Base-by-base conservation (phyloP, 2,797 vertebrate genomes). In the Rhadinocentrus ornatus region DNA sequence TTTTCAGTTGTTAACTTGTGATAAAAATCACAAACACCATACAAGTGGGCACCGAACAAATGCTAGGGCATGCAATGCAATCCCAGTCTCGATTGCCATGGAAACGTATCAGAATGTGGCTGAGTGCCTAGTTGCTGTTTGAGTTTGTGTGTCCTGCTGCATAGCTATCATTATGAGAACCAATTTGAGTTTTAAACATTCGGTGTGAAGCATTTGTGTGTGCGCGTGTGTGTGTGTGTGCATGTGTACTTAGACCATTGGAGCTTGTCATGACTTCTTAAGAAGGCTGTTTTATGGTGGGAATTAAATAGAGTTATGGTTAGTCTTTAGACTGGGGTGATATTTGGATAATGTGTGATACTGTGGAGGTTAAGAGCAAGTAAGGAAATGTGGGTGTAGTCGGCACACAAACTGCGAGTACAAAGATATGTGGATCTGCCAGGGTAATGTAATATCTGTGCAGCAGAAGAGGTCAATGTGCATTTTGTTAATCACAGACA, bases 71-170 rank as follows among this genome's bases (percentile, higher is more conserved):
- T 82, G 77, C 78, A 83, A 88, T 77, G 82, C 77, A 89, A 91
- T 89, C 85, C 87, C 85, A 86, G 91, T 79, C 85, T 88, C 78
- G 79, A 92, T 93, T 90, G 82, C 92, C 92, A 93, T 93, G 91
- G 92, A 92, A 93, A 93, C 92, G 22, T 78, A 91, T 81, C 84
- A 84, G 87, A 88, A 85, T 68, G 81, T 90, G 88, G 89, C 88
- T 79, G 86, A 82, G 77, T 81, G 88, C 92, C 89, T 89, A 54
- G 75, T 71, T 84, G 66, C 75, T 59, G 75, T 70, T 79, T 81
- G 72, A 85, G 73, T 72, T 70, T 75, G 82, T 62, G 78, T 66
- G 69, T 77, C 61, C 63, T 78, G 64, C 70, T 66, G 78, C 66
- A 59, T 66, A 57, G 77, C 61, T 63, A 22, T 72, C 59, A 18